A percentile compares a stretch with the other conserved stretches of the same genome.
phyloP scores from a whole-genome alignment of 2,888 invertebrate genomes.

The Luperina nickerlii region DNA sequence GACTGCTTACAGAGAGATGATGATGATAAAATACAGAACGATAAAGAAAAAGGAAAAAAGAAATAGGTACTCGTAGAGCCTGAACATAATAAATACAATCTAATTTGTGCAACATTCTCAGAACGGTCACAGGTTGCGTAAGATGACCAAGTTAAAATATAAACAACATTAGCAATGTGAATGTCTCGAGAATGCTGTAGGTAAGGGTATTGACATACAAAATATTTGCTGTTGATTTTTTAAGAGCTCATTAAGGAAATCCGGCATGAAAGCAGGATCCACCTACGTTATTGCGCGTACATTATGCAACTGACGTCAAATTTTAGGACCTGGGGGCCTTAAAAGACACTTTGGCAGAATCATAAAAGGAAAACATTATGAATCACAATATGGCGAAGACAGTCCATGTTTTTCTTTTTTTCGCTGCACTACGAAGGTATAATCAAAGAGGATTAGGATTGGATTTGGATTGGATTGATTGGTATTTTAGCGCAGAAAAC shows the following conservation, averaged over 20 bases:
- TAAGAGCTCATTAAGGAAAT: conserved; percentile 4
- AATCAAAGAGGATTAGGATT: too few species aligned
- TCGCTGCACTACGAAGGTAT: too few species aligned
- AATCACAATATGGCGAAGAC: too few species aligned
- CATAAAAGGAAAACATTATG: too few species aligned
- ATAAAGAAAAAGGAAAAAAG: neutral
- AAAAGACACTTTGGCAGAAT: too few species aligned
- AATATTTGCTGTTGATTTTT: conserved; percentile 8
- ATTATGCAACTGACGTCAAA: conserved; percentile 3
- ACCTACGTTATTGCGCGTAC: neutral
- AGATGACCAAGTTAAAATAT: conserved; percentile 27
- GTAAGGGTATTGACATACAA: conserved; percentile 42
- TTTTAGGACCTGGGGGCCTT: neutral
- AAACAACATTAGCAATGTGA: conserved; percentile 48
- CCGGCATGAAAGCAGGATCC: neutral
- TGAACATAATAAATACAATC: conserved; percentile 34
- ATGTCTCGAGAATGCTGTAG: conserved; percentile 27
- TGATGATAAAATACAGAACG: neutral
- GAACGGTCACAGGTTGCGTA: conserved; percentile 33
- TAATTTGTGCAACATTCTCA: conserved; percentile 49
- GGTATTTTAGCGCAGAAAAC: too few species aligned
- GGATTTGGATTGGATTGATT: too few species aligned
- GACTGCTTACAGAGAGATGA: neutral
- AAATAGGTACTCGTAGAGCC: conserved; percentile 11
- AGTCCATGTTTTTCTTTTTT: too few species aligned